Percentiles rank a stretch among this genome's conserved stretches.
These are phyloP conservation scores for Paralichthys olivaceus DNA, from an alignment of 2,113 vertebrate species.

Conservation along the genomic window DNA sequence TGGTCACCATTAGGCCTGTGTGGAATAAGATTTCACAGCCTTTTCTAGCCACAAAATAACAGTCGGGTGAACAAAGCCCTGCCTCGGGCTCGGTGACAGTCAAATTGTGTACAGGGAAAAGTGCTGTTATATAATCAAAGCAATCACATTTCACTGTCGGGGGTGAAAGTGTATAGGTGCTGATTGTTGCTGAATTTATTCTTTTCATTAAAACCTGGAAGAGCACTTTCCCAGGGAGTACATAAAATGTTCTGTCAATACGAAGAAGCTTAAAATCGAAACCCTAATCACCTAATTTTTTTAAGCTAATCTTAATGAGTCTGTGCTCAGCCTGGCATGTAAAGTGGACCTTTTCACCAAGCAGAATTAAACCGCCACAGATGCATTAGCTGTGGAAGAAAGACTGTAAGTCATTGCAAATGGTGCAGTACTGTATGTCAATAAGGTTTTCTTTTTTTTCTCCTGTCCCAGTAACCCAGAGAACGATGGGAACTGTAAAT, in stretches of 20 bases:
- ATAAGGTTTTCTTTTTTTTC: constrained; percentile 37
- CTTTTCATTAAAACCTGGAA: background rate
- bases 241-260: constrained; percentile 2
- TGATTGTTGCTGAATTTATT: background rate
- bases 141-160: constrained; percentile 15
- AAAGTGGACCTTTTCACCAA: background rate
- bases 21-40: constrained; percentile 58
- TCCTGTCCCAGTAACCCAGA: constrained; percentile 44
- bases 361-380: constrained; percentile 21
- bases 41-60: constrained; percentile 53
- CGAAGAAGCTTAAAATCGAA: constrained; percentile 2
- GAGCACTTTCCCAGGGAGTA: background rate
- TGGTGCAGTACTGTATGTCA: constrained; percentile 60
- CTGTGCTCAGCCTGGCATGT: background rate
- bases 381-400: constrained; percentile 15
- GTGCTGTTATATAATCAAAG: constrained; percentile 58
- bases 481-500: constrained; percentile 83
- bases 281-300: constrained; percentile 5
- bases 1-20: constrained; percentile 23
- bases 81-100: constrained; percentile 39
- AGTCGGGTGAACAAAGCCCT: constrained; percentile 31
- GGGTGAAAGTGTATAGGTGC: constrained; percentile 21
- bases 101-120: constrained; percentile 24
- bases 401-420: constrained; percentile 58
- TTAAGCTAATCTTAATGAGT: constrained; percentile 19